These are phyloP conservation scores for Rhinoraja longicauda DNA, from an alignment of 2,797 vertebrate genomes.

Conservation along the genomic window DNA sequence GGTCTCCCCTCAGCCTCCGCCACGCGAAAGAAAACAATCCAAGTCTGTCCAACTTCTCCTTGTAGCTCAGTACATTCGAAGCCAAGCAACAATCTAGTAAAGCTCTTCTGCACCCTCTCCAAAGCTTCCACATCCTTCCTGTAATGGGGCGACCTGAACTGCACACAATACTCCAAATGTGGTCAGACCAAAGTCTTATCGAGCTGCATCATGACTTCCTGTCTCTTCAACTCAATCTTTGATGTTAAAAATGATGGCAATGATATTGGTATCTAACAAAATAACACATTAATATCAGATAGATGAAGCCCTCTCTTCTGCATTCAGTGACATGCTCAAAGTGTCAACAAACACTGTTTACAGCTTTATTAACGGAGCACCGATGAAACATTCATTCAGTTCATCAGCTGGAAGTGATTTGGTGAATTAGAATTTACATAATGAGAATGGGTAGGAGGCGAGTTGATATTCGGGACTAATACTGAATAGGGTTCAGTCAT, in stretches of 20 bases:
- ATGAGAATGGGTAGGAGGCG: background rate
- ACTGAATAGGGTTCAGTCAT: constrained; percentile 11
- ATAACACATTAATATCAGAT: background rate
- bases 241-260: background rate
- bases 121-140: no score
- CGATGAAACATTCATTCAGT: constrained; percentile 4
- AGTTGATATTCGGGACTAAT: constrained; percentile 13
- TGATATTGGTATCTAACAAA: background rate
- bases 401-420: constrained; percentile 24
- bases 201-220: no score
- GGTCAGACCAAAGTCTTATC: no score
- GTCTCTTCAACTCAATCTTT: no score
- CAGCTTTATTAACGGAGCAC: background rate
- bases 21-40: no score
- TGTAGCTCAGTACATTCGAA: no score
- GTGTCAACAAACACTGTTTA: background rate
- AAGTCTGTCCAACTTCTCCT: no score
- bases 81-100: no score
- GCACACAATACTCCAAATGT: no score
- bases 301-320: background rate
- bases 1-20: no score
- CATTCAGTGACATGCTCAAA: background rate
- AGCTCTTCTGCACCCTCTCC: no score
- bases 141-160: no score
- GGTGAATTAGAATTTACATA: constrained; percentile 12